Base-by-base conservation (phyloP, 2,888 invertebrate species). In the Tyria jacobaeae region DNA sequence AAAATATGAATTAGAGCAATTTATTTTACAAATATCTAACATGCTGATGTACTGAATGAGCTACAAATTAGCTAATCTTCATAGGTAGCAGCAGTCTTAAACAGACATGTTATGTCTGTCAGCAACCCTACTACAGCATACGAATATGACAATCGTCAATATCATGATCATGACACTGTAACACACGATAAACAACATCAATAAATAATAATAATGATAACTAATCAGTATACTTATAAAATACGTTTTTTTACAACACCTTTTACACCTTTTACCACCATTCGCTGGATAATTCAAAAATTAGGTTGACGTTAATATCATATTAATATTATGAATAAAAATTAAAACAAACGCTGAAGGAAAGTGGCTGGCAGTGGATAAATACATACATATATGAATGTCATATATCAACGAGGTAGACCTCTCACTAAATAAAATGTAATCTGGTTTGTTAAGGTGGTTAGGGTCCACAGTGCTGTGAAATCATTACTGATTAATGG, bases 131-230 rank as follows among this genome's bases (percentile, higher is more conserved):
- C 37, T 21, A 31, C 5, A 41, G 21, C 7, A 10, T 54, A 34
- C 56, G 61, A 64, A 66, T 70, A 64, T 65, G 67, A 71, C 68
- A 68, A 64, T 57, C 64, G 54, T 62, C 31, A 51, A 64, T 73
- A 72, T 74, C 76, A 74, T 35, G 37, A 72, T 74, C 76, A 74
- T 35, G 37, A 51, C 64, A 35, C 54, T 37, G 37, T 50, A 48
- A 50, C 61, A 61, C 49, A 58, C 65, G 44, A 60, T 64, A 60
- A 61, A 65, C 60, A 64, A 62, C 63, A 50, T 57, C 54, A 64
- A 58, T 71, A 62, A 71, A 54, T 44, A 69, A 58, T 57, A 60
- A 70, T 49, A 73, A 34, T 41, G 57, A 70, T 66, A 71, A 58
- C 62, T 71, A 70, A 70, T 73, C 73, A 64, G 47, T 53, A 7